These are phyloP conservation scores for Megalopta genalis DNA, from an alignment of 1,140 invertebrate genomes.

Conservation along the genomic window DNA sequence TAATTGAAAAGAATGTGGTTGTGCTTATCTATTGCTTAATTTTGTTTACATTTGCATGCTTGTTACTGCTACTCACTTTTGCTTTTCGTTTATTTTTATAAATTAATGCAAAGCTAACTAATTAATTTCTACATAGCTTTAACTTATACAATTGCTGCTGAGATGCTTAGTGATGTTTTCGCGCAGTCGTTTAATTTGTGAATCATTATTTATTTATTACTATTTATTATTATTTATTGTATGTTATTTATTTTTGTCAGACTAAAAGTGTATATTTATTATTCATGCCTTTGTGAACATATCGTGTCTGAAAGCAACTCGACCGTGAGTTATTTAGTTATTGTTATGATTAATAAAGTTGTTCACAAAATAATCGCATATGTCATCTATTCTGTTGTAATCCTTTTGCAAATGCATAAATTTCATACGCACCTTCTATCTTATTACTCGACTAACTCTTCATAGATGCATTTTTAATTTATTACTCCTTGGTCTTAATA, in stretches of 20 bases:
- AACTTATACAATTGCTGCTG: slow-evolving; percentile 28
- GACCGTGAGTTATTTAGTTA: slow-evolving; percentile 39
- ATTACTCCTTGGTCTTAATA: slow-evolving; percentile 1
- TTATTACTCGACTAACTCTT: background rate
- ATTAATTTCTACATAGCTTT: slow-evolving; percentile 38
- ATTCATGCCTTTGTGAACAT: slow-evolving; percentile 51
- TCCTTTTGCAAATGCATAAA: slow-evolving; percentile 9
- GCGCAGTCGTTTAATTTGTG: slow-evolving; percentile 49
- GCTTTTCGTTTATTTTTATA: slow-evolving; percentile 67
- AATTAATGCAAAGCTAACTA: slow-evolving; percentile 37
- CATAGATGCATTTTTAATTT: slow-evolving; percentile 1
- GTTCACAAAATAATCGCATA: slow-evolving; percentile 31
- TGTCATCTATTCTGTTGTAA: slow-evolving; percentile 4
- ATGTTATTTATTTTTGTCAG: slow-evolving; percentile 48
- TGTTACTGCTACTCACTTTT: slow-evolving; percentile 69
- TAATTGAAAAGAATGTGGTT: slow-evolving; percentile 67
- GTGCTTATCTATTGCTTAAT: slow-evolving; percentile 68
- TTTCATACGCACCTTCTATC: slow-evolving; percentile 1
- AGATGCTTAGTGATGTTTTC: slow-evolving; percentile 34
- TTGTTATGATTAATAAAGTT: slow-evolving; percentile 52
- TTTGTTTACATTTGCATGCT: slow-evolving; percentile 72
- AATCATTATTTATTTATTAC: slow-evolving; percentile 51
- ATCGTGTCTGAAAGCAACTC: slow-evolving; percentile 42
- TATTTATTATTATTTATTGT: slow-evolving; percentile 56
- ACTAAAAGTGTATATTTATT: slow-evolving; percentile 51